Base-by-base conservation (phyloP, 2,797 vertebrate genomes). In the Xiphorhynchus erythropygius region DNA sequence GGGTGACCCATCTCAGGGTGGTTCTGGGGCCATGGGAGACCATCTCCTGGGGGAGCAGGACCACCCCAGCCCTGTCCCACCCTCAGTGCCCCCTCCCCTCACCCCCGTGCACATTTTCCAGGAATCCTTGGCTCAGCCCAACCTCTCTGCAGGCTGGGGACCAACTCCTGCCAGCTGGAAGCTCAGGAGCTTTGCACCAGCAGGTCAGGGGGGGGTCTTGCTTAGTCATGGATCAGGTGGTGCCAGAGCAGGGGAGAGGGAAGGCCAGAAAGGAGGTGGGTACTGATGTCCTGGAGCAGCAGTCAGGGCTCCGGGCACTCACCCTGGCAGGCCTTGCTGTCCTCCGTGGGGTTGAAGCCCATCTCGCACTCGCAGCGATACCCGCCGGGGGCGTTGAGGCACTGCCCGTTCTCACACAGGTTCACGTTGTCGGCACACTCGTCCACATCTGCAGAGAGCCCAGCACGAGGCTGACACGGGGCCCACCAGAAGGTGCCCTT, bases 331-430 rank as follows among this genome's bases (percentile, higher is more conserved):
- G 98, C 98, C 63, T 96, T 98, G 97, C 98, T 99, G 98, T 99
- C 99, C 60, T 99, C 98, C 0, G 98, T 98, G 10, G 99, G 98
- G n/a, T 98, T 98, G 97, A 99, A 99, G 94, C 99, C 99, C 99
- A 99, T 99, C 96, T 99, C 99, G 1, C 99, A 99, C 96, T 99
- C 98, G 28, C 99, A 99, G 97, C 98, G 98, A 95, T 99, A 99
- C 41, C 98, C 99, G 0, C 99, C 99, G 0, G 99, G 99, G 4
- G 98, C 98, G 3, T 99, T 99, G 77, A 99, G 98, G 96, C 99
- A 99, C 95, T 99, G 99, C 27, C 99, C 99, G 1, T 99, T 99
- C 96, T 99, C 98, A 28, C 99, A 99, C 91, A 99, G 98, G 97
- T 99, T 99, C 87, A 98, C 98, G 0, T 99, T 99, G 94, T 99